Base-by-base conservation (phyloP, 2,113 vertebrate species). In the Phyllostomus discolor region DNA sequence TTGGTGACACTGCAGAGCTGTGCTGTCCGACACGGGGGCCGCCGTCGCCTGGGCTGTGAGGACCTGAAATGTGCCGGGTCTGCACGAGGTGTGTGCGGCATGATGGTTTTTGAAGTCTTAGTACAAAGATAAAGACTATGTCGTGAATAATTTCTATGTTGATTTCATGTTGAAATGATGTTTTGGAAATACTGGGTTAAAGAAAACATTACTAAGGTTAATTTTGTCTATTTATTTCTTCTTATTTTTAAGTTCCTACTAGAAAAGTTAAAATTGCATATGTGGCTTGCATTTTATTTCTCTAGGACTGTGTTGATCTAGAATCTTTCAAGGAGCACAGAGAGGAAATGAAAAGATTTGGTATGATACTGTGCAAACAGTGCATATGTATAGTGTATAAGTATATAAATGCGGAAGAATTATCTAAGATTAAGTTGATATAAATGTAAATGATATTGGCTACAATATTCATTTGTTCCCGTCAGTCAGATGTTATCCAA, bases 351-450 rank as follows among this genome's bases (percentile, higher is more conserved):
- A 73, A 78, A 90, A 95, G 59, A 75, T 69, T 92, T 96, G 96
- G 95, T 84, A 86, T 67, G 54, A 69, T 17, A 16, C 75, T 69
- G 57, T 80, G 70, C 59, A 80, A 88, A 94, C 52, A 85, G 57
- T 67, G 26, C 46, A 88, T 62, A 94, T 84, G 88, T 90, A 94
- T 64, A 81, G 84, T 88, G 10, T 91, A 76, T 82, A 88, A 83
- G 52, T 90, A 43, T 84, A 91, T 35, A 88, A 91, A 90, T 93
- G 81, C 54, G 66, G 86, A 91, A 88, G 86, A 85, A 93, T 91
- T 94, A 78, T 48, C 90, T 82, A 88, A 91, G 97, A 96, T 88
- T 88, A 92, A 88, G 82, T 67, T 94, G 72, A 82, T 88, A 57
- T 10, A 90, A 93, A 91, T 95, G 81, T 91, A 96, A 95, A 91